phyloP scores from a whole-genome alignment of 2,113 vertebrate genomes.

The Rhombomys opimus region DNA sequence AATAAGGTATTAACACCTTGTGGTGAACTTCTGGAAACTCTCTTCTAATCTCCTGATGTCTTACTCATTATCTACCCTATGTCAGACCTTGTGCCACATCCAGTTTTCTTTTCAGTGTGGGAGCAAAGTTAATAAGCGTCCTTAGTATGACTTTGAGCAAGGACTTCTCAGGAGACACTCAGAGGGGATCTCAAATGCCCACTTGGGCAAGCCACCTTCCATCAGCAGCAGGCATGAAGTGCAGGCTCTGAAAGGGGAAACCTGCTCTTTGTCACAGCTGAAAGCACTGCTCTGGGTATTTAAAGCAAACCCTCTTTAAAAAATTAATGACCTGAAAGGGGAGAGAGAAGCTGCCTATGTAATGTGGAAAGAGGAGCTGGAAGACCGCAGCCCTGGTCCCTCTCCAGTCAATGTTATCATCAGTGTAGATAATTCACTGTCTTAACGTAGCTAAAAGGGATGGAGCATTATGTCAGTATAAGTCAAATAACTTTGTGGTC shows the following conservation, averaged over 20 bases:
- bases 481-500: conserved; percentile 82
- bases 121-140: conserved; percentile 57
- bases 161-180: conserved; percentile 63
- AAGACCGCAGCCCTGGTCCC: conserved; percentile 84
- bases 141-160: conserved; percentile 79
- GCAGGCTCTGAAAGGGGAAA: conserved; percentile 79
- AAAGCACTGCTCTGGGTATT: conserved; percentile 85
- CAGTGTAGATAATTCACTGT: conserved; percentile 86
- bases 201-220: conserved; percentile 71
- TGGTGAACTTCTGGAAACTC: not conserved
- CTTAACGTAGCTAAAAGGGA: conserved; percentile 78
- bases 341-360: conserved; percentile 85
- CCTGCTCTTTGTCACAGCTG: conserved; percentile 84
- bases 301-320: conserved; percentile 87
- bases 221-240: conserved; percentile 73
- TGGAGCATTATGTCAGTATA: conserved; percentile 74
- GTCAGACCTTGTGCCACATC: not conserved
- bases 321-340: conserved; percentile 88
- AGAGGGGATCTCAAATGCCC: conserved; percentile 59
- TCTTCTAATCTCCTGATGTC: not conserved
- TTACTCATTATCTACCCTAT: not conserved
- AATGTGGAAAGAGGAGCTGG: conserved; percentile 85
- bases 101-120: conserved; percentile 49
- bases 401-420: conserved; percentile 88
- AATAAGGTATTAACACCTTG: not conserved